These are phyloP conservation scores for Nannospalax galili DNA, from an alignment of 2,113 vertebrate genomes.

Conservation along the genomic window DNA sequence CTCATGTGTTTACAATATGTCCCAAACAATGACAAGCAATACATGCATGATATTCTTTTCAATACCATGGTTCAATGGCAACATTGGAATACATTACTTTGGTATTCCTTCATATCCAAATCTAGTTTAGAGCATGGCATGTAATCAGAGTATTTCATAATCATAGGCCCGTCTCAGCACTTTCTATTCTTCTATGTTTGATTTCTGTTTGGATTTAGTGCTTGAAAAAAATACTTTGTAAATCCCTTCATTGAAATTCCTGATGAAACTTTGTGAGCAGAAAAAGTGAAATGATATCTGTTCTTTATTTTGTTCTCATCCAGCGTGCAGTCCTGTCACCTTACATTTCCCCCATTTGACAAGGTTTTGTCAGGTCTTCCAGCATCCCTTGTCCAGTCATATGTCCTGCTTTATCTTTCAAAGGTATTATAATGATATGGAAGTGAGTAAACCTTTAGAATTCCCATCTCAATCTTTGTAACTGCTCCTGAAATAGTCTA, in stretches of 20 bases:
- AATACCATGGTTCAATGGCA: too few species aligned
- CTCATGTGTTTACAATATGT: too few species aligned
- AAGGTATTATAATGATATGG: too few species aligned
- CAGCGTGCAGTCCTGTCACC: not conserved
- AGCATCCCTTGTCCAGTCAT: not conserved
- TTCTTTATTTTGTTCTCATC: not conserved
- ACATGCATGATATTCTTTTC: too few species aligned
- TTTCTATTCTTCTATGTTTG: too few species aligned
- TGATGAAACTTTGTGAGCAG: not conserved
- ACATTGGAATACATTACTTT: too few species aligned
- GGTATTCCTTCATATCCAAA: too few species aligned
- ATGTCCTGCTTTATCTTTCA: not conserved
- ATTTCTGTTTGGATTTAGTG: not conserved
- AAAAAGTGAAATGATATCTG: not conserved
- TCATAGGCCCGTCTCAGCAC: too few species aligned
- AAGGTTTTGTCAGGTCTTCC: not conserved
- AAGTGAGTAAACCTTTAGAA: not conserved
- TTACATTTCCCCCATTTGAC: not conserved
- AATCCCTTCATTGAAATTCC: not conserved
- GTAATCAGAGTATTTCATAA: not conserved
- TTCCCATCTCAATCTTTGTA: not conserved
- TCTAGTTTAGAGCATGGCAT: not conserved
- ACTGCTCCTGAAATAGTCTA: not conserved
- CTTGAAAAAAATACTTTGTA: rapidly evolving
- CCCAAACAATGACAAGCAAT: too few species aligned